Conservation (phyloP, 2,888 invertebrate genomes). For the Microdon myrmicae region DNA sequence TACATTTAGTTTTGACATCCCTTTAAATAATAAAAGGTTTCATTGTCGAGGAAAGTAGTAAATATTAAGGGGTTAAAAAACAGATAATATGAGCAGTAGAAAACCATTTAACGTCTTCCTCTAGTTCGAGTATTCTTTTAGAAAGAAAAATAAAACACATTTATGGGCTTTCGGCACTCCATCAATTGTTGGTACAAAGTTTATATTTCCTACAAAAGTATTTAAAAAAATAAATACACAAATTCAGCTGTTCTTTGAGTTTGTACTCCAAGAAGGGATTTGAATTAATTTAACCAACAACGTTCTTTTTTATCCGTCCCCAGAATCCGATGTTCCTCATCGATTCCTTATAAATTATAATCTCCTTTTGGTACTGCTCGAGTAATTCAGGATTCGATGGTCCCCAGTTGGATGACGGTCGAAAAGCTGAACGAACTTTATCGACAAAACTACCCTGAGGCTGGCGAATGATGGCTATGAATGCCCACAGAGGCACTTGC, state of each 20-base stretch:
- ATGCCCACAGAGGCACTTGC: conserved; percentile 68
- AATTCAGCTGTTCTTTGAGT: neutral
- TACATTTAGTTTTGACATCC: too few relatives aligned
- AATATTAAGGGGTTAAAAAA: too few relatives aligned
- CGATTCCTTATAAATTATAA: conserved; percentile 57
- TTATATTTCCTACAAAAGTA: conserved; percentile 31
- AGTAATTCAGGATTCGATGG: conserved; percentile 68
- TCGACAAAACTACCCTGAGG: conserved; percentile 59
- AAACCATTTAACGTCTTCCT: too few relatives aligned
- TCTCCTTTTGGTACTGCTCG: conserved; percentile 69
- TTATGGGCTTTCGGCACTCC: too few relatives aligned
- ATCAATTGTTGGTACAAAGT: neutral
- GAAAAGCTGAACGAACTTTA: conserved; percentile 67
- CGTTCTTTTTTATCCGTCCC: conserved; percentile 60
- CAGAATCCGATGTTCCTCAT: conserved; percentile 56
- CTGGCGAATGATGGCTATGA: conserved; percentile 60
- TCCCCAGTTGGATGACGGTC: conserved; percentile 71
- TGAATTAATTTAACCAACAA: conserved; percentile 57
- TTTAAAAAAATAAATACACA: conserved; percentile 14
- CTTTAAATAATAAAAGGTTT: too few relatives aligned
- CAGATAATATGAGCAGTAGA: too few relatives aligned
- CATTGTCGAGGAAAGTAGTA: too few relatives aligned
- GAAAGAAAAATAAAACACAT: too few relatives aligned
- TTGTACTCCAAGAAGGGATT: too few relatives aligned
- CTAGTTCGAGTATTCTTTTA: too few relatives aligned